These are phyloP conservation scores for Nineta flava DNA, from an alignment of 2,888 invertebrate genomes.

Conservation along the genomic window DNA sequence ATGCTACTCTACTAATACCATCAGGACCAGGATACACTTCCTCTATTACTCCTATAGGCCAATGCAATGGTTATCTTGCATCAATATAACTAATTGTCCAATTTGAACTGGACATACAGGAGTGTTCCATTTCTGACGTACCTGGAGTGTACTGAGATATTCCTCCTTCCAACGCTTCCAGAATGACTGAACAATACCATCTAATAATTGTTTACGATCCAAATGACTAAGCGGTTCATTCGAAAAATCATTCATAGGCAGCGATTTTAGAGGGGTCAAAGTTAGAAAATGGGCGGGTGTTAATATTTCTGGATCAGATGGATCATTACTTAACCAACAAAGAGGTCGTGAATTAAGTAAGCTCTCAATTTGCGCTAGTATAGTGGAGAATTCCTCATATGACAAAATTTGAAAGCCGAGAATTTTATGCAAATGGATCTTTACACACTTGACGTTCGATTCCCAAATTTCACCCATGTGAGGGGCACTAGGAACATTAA, in stretches of 20 bases:
- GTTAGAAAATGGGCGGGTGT: constrained; percentile 9
- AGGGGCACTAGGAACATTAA: neutral
- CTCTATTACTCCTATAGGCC: neutral
- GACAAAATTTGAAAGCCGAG: neutral
- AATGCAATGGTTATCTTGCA: constrained; percentile 1
- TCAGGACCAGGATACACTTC: constrained; percentile 8
- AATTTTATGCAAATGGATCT: neutral
- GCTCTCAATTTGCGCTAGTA: constrained; percentile 7
- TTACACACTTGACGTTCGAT: neutral
- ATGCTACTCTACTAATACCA: constrained; percentile 8
- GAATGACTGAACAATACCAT: constrained; percentile 3
- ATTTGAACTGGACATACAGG: neutral
- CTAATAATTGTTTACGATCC: neutral
- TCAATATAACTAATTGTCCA: neutral
- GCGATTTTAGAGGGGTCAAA: constrained; percentile 5
- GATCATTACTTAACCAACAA: constrained; percentile 6
- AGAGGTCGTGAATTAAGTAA: constrained; percentile 12
- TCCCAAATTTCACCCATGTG: neutral
- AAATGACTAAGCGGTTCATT: neutral
- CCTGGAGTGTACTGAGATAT: neutral
- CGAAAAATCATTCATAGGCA: constrained; percentile 1
- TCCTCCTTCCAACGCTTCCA: constrained; percentile 6
- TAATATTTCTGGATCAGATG: constrained; percentile 6
- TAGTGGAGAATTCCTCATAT: neutral
- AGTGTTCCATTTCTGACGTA: neutral